Conservation (phyloP, 2,888 invertebrate genomes). For the Tillus elongatus region DNA sequence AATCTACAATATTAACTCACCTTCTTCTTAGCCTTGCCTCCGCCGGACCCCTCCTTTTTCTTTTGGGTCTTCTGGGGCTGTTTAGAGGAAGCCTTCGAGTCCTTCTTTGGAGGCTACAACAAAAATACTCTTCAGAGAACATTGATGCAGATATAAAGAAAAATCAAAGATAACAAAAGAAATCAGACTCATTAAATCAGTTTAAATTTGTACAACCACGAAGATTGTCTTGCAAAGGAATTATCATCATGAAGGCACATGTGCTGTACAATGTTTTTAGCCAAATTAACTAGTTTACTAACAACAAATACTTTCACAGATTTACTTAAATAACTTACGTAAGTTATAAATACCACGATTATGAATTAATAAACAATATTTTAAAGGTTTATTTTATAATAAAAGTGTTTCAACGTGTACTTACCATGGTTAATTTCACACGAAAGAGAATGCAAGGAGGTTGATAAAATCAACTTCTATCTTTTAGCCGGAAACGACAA, state of each 20-base stretch:
- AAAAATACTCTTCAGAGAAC: conserved; percentile 13
- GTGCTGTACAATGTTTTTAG: not conserved
- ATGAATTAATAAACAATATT: too few relatives aligned
- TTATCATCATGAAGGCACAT: conserved; percentile 22
- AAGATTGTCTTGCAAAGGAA: conserved; percentile 11
- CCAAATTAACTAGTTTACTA: not conserved
- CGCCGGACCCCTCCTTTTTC: conserved; percentile 91
- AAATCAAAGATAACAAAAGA: conserved; percentile 8
- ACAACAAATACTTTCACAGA: not conserved
- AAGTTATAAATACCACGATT: too few relatives aligned
- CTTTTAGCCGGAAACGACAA: too few relatives aligned
- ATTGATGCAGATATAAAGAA: conserved; percentile 5
- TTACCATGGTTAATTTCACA: not conserved
- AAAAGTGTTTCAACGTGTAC: too few relatives aligned
- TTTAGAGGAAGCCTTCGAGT: conserved; percentile 81
- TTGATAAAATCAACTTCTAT: too few relatives aligned
- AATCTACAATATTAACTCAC: too few relatives aligned
- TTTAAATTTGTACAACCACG: conserved; percentile 33
- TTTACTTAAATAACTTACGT: too few relatives aligned
- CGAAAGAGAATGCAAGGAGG: too few relatives aligned
- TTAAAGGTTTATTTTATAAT: too few relatives aligned
- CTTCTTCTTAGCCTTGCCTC: conserved; percentile 96
- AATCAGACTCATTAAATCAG: conserved; percentile 44
- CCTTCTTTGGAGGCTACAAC: conserved; percentile 86
- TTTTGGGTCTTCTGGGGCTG: conserved; percentile 91